phyloP scores from a whole-genome alignment of 2,797 vertebrate genomes.

The Hafferia zeledoni region DNA sequence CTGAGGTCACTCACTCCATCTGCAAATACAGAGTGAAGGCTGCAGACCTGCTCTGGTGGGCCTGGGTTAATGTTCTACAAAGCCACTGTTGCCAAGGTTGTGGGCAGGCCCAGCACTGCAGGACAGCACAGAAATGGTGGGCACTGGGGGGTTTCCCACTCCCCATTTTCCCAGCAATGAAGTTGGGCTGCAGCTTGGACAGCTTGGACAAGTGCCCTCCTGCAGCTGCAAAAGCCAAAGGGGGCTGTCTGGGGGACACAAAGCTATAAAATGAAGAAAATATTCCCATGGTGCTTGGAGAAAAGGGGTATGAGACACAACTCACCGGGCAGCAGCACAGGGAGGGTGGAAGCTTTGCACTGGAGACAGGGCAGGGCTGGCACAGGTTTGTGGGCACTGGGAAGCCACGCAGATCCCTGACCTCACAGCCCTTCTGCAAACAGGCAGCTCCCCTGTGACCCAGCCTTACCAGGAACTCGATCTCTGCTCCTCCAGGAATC shows the following conservation, averaged over 20 bases:
- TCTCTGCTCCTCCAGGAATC: background rate
- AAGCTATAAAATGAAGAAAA: background rate
- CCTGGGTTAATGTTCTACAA: constrained; percentile 1
- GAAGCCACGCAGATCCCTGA: background rate
- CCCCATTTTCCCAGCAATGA: background rate
- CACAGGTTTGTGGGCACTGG: fast-evolving
- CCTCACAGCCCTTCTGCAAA: background rate
- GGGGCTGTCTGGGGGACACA: background rate
- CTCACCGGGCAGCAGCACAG: background rate
- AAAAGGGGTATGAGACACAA: background rate
- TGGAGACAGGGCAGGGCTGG: background rate
- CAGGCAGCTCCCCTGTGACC: background rate
- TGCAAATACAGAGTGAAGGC: background rate
- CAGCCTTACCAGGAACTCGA: background rate
- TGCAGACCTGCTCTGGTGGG: background rate
- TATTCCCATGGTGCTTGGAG: fast-evolving
- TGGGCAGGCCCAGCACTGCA: background rate
- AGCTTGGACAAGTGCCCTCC: background rate
- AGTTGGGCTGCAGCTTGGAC: background rate
- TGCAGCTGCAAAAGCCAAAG: background rate
- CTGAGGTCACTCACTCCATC: background rate
- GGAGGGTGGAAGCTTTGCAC: background rate
- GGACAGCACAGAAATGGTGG: fast-evolving
- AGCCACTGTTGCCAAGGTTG: background rate
- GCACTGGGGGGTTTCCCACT: background rate